These are phyloP conservation scores for Nestor notabilis DNA, from an alignment of 2,113 vertebrate species.

Conservation along the genomic window DNA sequence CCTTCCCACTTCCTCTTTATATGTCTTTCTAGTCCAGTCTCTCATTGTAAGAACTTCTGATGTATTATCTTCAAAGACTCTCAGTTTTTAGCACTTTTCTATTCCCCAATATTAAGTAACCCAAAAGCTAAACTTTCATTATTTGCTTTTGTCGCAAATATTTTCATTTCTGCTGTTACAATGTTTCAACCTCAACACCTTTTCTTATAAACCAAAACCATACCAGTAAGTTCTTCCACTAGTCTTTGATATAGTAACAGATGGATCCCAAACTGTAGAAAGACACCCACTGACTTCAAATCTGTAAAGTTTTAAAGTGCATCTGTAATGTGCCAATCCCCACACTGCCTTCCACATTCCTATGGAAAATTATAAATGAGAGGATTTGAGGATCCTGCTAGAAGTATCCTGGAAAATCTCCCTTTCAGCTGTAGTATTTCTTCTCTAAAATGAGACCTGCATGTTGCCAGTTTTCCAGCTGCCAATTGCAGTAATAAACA, in stretches of 20 bases:
- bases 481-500: neutral
- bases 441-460: neutral
- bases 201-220: neutral
- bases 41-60: neutral
- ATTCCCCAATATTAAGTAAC: neutral
- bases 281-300: constrained; percentile 43
- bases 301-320: constrained; percentile 38
- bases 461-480: neutral
- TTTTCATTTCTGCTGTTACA: neutral
- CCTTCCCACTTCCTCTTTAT: neutral
- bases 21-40: neutral
- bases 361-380: neutral
- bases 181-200: neutral
- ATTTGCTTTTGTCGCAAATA: neutral
- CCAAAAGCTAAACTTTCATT: neutral
- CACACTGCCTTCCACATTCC: neutral
- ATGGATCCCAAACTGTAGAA: constrained; percentile 34
- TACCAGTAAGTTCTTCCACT: neutral
- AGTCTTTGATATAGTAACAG: constrained; percentile 13
- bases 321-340: constrained; percentile 30
- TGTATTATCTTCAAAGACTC: neutral
- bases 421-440: neutral
- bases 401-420: neutral
- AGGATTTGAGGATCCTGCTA: neutral
- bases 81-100: neutral